Evolutionary conservation across 1,140 invertebrate species (phyloP), one percentile per base, ranked within the genome.

Genomic region (Onthophagus taurus): DNA sequence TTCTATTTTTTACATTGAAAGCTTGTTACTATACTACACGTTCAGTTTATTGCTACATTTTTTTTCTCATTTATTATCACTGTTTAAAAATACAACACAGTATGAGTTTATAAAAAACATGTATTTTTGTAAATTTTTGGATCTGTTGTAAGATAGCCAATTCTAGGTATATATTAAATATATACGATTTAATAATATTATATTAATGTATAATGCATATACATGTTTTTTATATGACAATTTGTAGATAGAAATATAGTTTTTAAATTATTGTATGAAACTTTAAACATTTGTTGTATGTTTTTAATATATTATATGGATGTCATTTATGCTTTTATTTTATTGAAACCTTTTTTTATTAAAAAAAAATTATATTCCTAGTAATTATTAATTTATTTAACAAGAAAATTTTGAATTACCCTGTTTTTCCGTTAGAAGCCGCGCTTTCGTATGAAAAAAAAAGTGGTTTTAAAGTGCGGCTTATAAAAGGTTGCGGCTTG

Each of bases 211-310:
- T 41, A 41, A n/a, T n/a, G n/a, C 21, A 41, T 26, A 41, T 29
- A 41, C 38, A 41, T 41, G 38, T 37, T 41, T 41, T 41, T 41
- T 41, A 41, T 41, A 41, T 41, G 38, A 41, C 4, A 29, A 24
- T 12, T 41, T 41, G 38, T 41, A 41, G 24, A 41, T 26, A 41
- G 38, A 41, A 7, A 26, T 41, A 24, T 41, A 41, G 38, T 41
- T 41, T 41, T 41, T 41, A 41, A 41, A 41, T 41, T 41, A 41
- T 41, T 41, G 38, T 41, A 37, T 37, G 24, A 41, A 41, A 41
- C 17, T 41, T 26, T 7, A 7, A 41, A 41, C 12, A 41, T 41
- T 19, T 21, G 38, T 41, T 41, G 38, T 41, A 41, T 29, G 38
- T 41, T 41, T 41, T 41, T 41, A 41, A 41, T 41, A 41, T 41